phyloP scores from a whole-genome alignment of 2,113 vertebrate genomes.

The Oxyura jamaicensis region DNA sequence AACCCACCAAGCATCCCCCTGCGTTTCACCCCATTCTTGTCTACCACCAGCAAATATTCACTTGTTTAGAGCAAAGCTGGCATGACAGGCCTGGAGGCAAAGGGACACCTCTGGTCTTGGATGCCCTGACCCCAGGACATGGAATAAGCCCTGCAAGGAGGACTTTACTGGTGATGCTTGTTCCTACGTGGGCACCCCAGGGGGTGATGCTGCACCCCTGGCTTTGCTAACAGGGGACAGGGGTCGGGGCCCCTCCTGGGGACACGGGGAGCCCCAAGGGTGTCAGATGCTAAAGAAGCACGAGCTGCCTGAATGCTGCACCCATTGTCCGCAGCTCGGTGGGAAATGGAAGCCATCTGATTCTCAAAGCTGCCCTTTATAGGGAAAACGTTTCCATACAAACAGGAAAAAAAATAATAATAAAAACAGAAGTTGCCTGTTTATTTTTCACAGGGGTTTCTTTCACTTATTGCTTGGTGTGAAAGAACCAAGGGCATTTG shows the following conservation, averaged over 20 bases:
- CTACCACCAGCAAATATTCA: not conserved
- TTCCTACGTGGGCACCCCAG: accelerated
- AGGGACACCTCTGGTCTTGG: not conserved
- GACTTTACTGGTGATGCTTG: not conserved
- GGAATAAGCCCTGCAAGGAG: not conserved
- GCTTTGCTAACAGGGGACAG: not conserved
- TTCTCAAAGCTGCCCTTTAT: not conserved
- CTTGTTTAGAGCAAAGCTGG: not conserved
- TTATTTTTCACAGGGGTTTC: not conserved
- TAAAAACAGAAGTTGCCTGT: not conserved
- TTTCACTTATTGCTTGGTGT: not conserved
- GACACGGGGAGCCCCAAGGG: too few relatives aligned
- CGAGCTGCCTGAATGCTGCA: not conserved
- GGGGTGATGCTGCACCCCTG: accelerated
- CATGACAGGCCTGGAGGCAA: not conserved
- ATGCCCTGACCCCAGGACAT: not conserved
- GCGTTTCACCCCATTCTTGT: not conserved
- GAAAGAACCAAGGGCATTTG: not conserved
- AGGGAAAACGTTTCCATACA: not conserved
- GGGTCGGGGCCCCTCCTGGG: not conserved
- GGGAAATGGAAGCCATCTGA: not conserved
- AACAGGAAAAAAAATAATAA: too few relatives aligned
- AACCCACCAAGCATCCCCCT: not conserved
- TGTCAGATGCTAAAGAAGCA: not conserved
- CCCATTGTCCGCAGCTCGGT: not conserved